Percentiles rank a stretch among this genome's conserved stretches.
phyloP scores from a whole-genome alignment of 2,113 vertebrate genomes.

The Rhinoderma darwinii region DNA sequence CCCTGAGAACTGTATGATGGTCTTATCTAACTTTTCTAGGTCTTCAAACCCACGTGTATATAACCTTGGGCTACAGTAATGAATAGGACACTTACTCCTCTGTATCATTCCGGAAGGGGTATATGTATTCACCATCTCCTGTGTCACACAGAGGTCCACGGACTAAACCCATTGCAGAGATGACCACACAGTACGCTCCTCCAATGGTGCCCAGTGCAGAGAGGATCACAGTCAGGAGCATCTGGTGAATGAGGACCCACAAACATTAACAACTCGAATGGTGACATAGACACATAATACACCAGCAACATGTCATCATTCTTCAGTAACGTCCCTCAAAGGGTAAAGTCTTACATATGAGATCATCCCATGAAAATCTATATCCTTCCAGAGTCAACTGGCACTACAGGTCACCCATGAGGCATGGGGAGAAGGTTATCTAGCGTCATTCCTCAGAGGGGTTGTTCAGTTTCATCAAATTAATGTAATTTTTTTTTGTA shows the following conservation, averaged over 20 bases:
- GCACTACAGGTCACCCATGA: not conserved
- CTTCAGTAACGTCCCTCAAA: no score
- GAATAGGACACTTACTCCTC: conserved; percentile 64
- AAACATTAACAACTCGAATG: not conserved
- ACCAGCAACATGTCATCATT: not conserved
- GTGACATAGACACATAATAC: not conserved
- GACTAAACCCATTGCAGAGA: conserved; percentile 69
- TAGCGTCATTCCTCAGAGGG: no score
- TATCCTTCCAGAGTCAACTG: not conserved
- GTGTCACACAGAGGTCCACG: conserved; percentile 67
- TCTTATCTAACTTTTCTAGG: no score
- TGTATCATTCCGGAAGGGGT: conserved; percentile 69
- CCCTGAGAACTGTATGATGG: no score
- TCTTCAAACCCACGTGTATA: no score
- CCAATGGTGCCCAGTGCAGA: conserved; percentile 59
- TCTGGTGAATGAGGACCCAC: conserved; percentile 60
- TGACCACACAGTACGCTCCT: conserved; percentile 61
- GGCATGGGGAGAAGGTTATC: no score
- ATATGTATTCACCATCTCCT: conserved; percentile 68
- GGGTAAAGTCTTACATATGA: no score
- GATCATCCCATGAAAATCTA: not conserved
- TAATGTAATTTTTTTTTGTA: no score
- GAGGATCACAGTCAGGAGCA: conserved; percentile 65
- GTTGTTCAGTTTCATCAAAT: no score
- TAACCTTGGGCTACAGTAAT: no score